Percentiles rank a stretch among this genome's conserved stretches.
Conservation (phyloP, 1,140 invertebrate genomes). For the Lucilia sericata region DNA sequence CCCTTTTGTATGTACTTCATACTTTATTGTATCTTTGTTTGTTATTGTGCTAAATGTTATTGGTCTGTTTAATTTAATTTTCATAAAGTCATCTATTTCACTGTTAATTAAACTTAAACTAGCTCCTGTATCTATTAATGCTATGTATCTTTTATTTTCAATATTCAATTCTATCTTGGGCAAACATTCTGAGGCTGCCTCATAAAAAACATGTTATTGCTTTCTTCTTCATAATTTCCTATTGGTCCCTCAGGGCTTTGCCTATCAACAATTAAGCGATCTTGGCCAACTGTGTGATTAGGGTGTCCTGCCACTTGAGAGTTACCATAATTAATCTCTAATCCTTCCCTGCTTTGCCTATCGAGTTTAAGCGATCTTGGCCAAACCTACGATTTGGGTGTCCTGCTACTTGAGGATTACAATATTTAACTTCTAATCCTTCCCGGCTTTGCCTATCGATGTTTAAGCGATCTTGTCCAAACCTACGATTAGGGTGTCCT, state of each 20-base stretch:
- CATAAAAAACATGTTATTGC: constrained; percentile 23
- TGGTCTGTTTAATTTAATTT: constrained; percentile 18
- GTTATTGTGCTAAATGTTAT: neutral
- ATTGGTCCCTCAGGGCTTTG: neutral
- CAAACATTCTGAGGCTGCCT: constrained; percentile 29
- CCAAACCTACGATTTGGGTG: no score
- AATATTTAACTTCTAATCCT: no score
- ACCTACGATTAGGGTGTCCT: no score
- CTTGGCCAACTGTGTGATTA: neutral
- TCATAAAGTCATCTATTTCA: constrained; percentile 31
- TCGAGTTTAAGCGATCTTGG: no score
- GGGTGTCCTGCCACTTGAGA: constrained; percentile 20
- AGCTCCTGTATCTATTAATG: constrained; percentile 36
- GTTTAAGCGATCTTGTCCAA: no score
- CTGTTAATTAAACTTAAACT: constrained; percentile 29
- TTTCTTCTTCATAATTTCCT: neutral
- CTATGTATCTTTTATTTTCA: constrained; percentile 3
- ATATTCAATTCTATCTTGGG: constrained; percentile 27
- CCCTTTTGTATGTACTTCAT: neutral
- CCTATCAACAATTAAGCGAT: neutral
- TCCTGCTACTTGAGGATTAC: no score
- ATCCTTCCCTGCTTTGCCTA: no score
- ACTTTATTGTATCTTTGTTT: neutral
- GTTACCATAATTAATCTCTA: neutral
- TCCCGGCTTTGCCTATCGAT: no score